A percentile compares a stretch with the other conserved stretches of the same genome.
phyloP scores from a whole-genome alignment of 1,140 invertebrate species.

The honey bee (Apis mellifera) region Amel_HAv3.1 CM009934.2:140001-140500 shows the following conservation, averaged over 20 bases:
- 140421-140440: slow-evolving; percentile 22
- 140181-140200: slow-evolving; percentile 68
- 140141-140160: slow-evolving; percentile 50
- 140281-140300: slow-evolving; percentile 61
- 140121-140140: slow-evolving; percentile 7
- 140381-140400: slow-evolving; percentile 35
- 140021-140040: background rate
- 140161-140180: slow-evolving; percentile 66
- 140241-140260: slow-evolving; percentile 32
- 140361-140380: slow-evolving; percentile 49
- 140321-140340: slow-evolving; percentile 72
- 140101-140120: slow-evolving; percentile 15
- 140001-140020: slow-evolving; percentile 31
- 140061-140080: background rate
- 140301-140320: slow-evolving; percentile 60
- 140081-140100: background rate
- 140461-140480: background rate
- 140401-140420: slow-evolving; percentile 27
- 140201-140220: slow-evolving; percentile 46
- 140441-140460: slow-evolving; percentile 24
- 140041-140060: background rate
- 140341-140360: slow-evolving; percentile 72
- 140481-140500: slow-evolving; percentile 38
- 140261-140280: slow-evolving; percentile 60
- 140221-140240: slow-evolving; percentile 38